phyloP scores from a whole-genome alignment of 2,888 invertebrate species.

The Mantis religiosa region DNA sequence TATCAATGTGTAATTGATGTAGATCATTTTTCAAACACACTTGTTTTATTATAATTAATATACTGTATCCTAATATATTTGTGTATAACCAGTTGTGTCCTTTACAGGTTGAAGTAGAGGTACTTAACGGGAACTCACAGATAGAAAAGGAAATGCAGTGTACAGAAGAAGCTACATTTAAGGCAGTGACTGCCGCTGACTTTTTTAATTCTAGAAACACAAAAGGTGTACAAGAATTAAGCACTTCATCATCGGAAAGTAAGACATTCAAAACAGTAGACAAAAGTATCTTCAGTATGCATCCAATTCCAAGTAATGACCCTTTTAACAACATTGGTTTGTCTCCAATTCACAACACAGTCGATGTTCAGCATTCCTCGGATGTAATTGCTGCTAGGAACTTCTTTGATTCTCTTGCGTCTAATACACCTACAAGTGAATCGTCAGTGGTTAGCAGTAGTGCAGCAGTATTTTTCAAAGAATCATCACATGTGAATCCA shows the following conservation, averaged over 20 bases:
- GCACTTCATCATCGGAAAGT: background rate
- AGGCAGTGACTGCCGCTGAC: background rate
- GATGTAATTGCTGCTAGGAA: constrained; percentile 8
- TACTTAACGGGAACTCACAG: background rate
- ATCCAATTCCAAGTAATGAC: background rate
- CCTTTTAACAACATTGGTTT: background rate
- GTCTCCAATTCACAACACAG: background rate
- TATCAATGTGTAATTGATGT: no score
- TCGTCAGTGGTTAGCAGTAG: background rate
- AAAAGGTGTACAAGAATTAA: background rate
- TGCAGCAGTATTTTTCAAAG: background rate
- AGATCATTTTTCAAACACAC: no score
- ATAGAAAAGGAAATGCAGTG: background rate
- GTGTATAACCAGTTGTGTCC: background rate
- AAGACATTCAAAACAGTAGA: background rate
- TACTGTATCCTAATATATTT: no score
- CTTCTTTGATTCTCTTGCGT: constrained; percentile 15
- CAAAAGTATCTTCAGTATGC: background rate
- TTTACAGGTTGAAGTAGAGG: background rate
- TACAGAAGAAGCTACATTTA: background rate
- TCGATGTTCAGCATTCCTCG: background rate
- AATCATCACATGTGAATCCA: background rate
- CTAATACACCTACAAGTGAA: background rate
- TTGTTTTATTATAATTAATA: no score
- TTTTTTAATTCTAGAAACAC: background rate